Evolutionary conservation across 2,113 vertebrate genomes (phyloP).

Genomic region (Syngnathus typhle): DNA sequence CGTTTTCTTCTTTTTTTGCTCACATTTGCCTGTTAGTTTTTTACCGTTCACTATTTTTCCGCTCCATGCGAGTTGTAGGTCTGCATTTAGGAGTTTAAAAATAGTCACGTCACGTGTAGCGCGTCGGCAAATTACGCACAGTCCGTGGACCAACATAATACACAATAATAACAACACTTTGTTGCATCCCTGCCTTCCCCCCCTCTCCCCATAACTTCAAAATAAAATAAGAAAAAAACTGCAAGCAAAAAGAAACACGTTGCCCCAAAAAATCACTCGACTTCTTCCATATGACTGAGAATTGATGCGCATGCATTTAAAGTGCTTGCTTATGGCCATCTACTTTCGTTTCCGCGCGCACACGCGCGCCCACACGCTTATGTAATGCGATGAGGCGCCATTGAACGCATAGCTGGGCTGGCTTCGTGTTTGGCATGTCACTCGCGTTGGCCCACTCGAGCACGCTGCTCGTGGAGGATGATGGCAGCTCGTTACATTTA

Average conservation of each 20-base stretch:
- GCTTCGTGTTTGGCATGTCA: not conserved
- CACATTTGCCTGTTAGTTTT: not conserved
- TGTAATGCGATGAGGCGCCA: not conserved
- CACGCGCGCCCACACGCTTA: not conserved
- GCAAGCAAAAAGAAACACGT: not conserved
- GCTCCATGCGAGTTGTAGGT: not conserved
- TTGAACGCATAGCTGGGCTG: not conserved
- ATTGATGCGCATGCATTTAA: not conserved
- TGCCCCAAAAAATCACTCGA: too few species aligned
- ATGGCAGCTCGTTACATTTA: not conserved
- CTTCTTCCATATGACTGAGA: not conserved
- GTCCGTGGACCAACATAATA: not conserved
- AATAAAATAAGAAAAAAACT: not conserved
- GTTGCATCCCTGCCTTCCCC: not conserved
- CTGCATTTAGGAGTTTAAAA: not conserved
- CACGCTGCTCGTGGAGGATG: not conserved
- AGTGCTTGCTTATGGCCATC: not conserved
- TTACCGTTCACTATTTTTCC: not conserved
- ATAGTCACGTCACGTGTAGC: not conserved
- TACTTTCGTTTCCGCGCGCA: not conserved
- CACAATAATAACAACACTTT: not conserved
- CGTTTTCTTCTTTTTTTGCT: not conserved
- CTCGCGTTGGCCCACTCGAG: not conserved
- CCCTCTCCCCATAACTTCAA: not conserved
- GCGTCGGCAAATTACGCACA: not conserved